Evolutionary conservation across 2,888 invertebrate species (phyloP), one percentile per base, ranked within the genome.

Genomic region (Epirrhoe alternata): DNA sequence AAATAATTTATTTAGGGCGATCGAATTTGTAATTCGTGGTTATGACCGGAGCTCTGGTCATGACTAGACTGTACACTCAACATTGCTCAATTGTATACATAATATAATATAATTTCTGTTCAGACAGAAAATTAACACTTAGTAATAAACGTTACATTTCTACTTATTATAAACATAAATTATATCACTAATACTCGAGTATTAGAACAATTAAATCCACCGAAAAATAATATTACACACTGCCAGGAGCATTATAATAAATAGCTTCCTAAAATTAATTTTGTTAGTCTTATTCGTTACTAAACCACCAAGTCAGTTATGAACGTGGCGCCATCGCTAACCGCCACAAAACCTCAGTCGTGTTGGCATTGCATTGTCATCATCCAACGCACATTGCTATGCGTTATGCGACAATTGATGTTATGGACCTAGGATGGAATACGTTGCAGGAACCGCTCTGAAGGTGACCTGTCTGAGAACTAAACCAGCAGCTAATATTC

Each of bases 51-150:
- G 90, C 90, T 89, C 91, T 78, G 92, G 88, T 82, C 92, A 87
- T 93, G 93, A 93, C 93, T 93, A 93, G 93, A 92, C 86, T 85
- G 89, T 90, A 93, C 93, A 92, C 93, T 92, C 92, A 91, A 90
- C 89, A 86, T 87, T 61, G 64, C 86, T 89, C 86, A 86, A 88
- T 85, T 84, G 84, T 86, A 87, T 89, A 88, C 84, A 88, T 89
- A 90, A 87, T 89, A 90, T 84, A 88, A 86, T 86, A 87, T 79
- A 75, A 85, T 89, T 87, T 89, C 91, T 90, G 92, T 89, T 84
- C 83, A 88, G 90, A 91, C 90, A 90, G 91, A 92, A 87, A 86
- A 87, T 88, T 86, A 90, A 92, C 92, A 92, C 90, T 92, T 92
- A 92, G 85, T 87, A 86, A 86, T 89, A 88, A 86, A 79, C 74